Conservation (phyloP, 2,797 vertebrate species). For the Clarias fuscus region DNA sequence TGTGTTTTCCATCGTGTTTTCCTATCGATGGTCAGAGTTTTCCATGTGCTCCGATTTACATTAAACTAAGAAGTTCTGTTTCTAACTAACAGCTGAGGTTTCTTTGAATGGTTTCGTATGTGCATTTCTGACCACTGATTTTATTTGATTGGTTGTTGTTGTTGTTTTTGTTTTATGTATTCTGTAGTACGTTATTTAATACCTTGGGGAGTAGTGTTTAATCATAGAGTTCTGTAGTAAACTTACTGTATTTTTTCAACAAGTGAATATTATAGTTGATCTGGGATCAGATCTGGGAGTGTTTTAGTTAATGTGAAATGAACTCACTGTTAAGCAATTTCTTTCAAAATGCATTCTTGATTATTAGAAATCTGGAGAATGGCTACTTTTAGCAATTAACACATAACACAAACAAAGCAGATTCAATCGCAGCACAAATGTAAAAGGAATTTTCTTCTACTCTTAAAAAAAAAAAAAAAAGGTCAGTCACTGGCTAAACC, state of each 20-base stretch:
- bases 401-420: not conserved
- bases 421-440: not conserved
- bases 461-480: slow-evolving; percentile 4
- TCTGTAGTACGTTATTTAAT: not conserved
- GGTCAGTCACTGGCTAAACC: slow-evolving; percentile 20
- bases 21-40: slow-evolving; percentile 48
- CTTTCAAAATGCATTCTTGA: not conserved
- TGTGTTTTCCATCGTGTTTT: slow-evolving; percentile 55
- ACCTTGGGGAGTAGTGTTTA: no score
- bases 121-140: slow-evolving; percentile 6
- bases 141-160: not conserved
- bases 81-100: slow-evolving; percentile 18
- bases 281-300: not conserved
- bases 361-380: not conserved
- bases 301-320: not conserved
- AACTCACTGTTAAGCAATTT: not conserved
- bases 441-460: not conserved
- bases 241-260: not conserved
- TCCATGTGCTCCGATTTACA: slow-evolving; percentile 28
- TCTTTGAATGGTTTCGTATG: slow-evolving; percentile 6
- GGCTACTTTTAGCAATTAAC: not conserved
- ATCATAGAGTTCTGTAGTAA: not conserved
- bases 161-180: not conserved
- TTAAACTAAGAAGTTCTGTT: slow-evolving; percentile 10
- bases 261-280: not conserved